Percentiles rank a stretch among this genome's conserved stretches.
Conservation (phyloP, 2,888 invertebrate species). For the Neria commutata region DNA sequence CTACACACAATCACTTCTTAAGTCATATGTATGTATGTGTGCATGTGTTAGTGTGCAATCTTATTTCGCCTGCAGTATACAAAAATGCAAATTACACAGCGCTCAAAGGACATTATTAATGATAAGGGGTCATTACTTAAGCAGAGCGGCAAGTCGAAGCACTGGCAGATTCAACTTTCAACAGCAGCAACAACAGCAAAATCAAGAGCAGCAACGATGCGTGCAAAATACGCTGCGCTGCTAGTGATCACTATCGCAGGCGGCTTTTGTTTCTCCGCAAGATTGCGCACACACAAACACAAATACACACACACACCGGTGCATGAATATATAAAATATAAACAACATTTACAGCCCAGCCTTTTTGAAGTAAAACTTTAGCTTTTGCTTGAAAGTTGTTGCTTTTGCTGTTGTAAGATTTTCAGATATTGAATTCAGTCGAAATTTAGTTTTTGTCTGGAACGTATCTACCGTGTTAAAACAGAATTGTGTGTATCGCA, state of each 20-base stretch:
- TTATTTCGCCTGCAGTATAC: too few relatives aligned
- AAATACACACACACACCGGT: too few relatives aligned
- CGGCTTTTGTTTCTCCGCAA: constrained; percentile 3
- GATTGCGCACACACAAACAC: too few relatives aligned
- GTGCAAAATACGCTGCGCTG: constrained; percentile 4
- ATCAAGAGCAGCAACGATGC: not conserved
- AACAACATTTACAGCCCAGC: constrained; percentile 17
- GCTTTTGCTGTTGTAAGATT: too few relatives aligned
- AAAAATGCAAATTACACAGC: constrained; percentile 29
- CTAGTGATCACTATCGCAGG: constrained; percentile 9
- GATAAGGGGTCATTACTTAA: constrained; percentile 29
- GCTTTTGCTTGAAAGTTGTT: not conserved
- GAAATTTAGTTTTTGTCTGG: too few relatives aligned
- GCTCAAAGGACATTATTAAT: constrained; percentile 30
- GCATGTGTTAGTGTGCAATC: too few relatives aligned
- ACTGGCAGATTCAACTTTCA: not conserved
- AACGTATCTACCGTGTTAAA: too few relatives aligned
- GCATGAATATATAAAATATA: not conserved
- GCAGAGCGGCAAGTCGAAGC: constrained; percentile 5
- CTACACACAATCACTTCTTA: too few relatives aligned
- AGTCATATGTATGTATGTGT: too few relatives aligned
- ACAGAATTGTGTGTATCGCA: too few relatives aligned
- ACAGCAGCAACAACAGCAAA: not conserved
- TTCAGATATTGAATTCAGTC: too few relatives aligned
- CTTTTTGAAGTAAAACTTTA: constrained; percentile 19